A percentile compares a stretch with the other conserved stretches of the same genome.
phyloP scores from a whole-genome alignment of 2,888 invertebrate genomes.

The Stenotaenia linearis region DNA sequence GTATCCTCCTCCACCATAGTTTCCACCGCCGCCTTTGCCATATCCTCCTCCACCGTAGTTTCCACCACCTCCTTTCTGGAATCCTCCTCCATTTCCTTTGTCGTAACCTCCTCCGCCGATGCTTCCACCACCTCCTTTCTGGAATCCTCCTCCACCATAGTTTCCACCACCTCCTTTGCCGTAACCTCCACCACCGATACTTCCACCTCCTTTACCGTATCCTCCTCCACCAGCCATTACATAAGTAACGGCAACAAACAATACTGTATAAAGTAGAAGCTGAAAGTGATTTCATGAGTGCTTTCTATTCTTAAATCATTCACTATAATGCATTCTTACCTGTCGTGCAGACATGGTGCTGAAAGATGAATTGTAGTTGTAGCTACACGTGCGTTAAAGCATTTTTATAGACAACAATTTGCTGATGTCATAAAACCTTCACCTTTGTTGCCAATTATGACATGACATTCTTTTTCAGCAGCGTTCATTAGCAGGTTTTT shows the following conservation, averaged over 20 bases:
- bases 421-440: constrained; percentile 11
- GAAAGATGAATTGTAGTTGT: background rate
- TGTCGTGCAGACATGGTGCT: background rate
- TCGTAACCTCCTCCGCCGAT: background rate
- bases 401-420: background rate
- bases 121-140: background rate
- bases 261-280: background rate
- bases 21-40: background rate
- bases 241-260: background rate
- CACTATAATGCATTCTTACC: background rate
- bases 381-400: background rate
- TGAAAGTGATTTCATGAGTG: background rate
- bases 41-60: background rate
- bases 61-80: background rate
- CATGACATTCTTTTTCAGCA: background rate
- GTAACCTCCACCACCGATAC: background rate
- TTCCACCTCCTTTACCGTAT: background rate
- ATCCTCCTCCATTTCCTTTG: background rate
- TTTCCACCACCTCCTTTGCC: background rate
- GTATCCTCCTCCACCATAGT: background rate
- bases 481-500: background rate
- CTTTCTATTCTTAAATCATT: no score
- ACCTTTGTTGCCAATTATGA: background rate
- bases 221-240: background rate
- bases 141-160: background rate